Evolutionary conservation across 2,888 invertebrate genomes (phyloP).

Genomic region (Drosophila testacea): DNA sequence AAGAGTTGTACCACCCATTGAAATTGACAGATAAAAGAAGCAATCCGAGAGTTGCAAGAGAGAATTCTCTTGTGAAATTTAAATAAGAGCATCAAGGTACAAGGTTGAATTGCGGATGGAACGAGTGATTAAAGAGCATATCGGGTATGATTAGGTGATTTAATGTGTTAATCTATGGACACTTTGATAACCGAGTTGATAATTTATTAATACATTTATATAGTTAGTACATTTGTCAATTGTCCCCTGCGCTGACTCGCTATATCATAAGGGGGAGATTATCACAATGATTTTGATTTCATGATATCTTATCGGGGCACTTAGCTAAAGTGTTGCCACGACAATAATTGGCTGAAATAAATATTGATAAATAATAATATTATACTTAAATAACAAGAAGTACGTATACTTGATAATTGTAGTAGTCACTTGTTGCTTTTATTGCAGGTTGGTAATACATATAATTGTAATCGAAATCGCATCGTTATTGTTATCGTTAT

Average conservation of each 20-base stretch:
- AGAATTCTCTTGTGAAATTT: not conserved
- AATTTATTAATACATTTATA: constrained; percentile 30
- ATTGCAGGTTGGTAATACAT: constrained; percentile 23
- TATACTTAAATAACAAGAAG: not conserved
- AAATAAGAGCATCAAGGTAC: not conserved
- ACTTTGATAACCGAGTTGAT: constrained; percentile 25
- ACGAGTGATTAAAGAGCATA: not conserved
- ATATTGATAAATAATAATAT: constrained; percentile 8
- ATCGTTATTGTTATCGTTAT: not conserved
- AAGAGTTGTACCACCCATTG: not conserved
- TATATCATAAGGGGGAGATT: constrained; percentile 13
- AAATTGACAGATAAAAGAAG: constrained; percentile 2
- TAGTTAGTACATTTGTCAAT: constrained; percentile 15
- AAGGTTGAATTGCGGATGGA: constrained; percentile 6
- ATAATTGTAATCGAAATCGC: constrained; percentile 7
- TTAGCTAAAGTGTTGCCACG: constrained; percentile 31
- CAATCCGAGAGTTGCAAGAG: not conserved
- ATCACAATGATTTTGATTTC: constrained; percentile 27
- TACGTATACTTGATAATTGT: constrained; percentile 5
- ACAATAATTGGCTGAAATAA: constrained; percentile 29
- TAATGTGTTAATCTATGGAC: constrained; percentile 30
- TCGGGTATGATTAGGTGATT: constrained; percentile 1
- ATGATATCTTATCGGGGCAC: constrained; percentile 35
- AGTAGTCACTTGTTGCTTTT: constrained; percentile 38
- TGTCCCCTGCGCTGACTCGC: not conserved